Conservation (phyloP, 2,797 vertebrate species). For the Anguilla pacifica region DNA sequence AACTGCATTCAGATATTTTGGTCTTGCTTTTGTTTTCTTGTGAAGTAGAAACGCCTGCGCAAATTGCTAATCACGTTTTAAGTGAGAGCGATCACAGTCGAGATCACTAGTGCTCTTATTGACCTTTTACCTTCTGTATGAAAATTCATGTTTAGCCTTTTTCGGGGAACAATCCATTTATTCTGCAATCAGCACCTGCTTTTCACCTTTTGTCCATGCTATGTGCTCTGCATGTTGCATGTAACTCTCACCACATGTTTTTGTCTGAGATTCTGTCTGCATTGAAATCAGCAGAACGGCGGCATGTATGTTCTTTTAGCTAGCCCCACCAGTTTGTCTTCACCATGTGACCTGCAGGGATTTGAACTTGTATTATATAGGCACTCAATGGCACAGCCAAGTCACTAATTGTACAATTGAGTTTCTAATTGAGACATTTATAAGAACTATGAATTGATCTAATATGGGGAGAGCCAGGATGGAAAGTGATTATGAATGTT, state of each 20-base stretch:
- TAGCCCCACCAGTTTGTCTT: no score
- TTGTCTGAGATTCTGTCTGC: neutral
- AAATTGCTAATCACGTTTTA: neutral
- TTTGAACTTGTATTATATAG: no score
- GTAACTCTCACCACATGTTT: neutral
- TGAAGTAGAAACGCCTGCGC: neutral
- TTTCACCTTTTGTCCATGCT: neutral
- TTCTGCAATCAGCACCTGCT: neutral
- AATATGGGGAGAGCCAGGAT: no score
- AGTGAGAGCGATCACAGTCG: neutral
- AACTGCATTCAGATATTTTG: neutral
- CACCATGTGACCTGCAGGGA: no score
- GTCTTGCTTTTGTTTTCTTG: neutral
- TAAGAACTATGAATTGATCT: no score
- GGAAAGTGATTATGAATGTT: no score
- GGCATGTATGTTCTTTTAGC: constrained; percentile 59
- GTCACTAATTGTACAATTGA: no score
- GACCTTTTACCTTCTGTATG: neutral
- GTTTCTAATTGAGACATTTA: no score
- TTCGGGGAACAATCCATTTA: neutral
- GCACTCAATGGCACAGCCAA: no score
- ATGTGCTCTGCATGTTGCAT: constrained; percentile 1
- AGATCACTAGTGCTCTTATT: neutral
- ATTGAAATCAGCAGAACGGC: constrained; percentile 50
- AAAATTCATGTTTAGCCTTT: neutral